These are phyloP conservation scores for Carassius carassius DNA, from an alignment of 2,113 vertebrate genomes.

Conservation along the genomic window DNA sequence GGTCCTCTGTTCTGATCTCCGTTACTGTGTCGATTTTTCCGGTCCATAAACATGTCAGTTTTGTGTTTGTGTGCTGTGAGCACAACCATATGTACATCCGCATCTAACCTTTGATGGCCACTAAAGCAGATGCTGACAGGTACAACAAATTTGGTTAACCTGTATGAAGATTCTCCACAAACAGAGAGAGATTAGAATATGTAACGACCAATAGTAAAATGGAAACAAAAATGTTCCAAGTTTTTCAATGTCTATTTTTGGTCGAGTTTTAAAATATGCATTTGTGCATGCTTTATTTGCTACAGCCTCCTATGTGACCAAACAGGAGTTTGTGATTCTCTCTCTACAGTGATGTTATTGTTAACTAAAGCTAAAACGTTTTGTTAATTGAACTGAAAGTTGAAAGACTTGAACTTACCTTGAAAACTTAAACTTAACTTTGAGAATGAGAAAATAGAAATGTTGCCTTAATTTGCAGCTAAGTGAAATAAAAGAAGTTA, in stretches of 20 bases:
- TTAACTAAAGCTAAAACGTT: background rate
- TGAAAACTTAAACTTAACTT: too few relatives aligned
- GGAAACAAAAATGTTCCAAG: background rate
- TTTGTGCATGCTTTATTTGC: background rate
- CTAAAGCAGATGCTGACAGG: background rate
- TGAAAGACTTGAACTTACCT: too few relatives aligned
- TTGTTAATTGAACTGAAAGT: background rate
- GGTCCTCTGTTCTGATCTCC: conserved; percentile 25
- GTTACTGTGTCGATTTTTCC: conserved; percentile 25
- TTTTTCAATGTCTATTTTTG: background rate
- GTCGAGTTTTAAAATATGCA: background rate
- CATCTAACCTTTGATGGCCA: background rate
- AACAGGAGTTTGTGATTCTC: background rate
- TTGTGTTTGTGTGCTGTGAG: conserved; percentile 39
- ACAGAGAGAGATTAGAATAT: background rate
- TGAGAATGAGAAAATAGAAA: too few relatives aligned
- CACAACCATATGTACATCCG: conserved; percentile 19
- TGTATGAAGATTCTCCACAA: background rate
- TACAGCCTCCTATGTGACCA: background rate
- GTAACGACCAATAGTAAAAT: background rate
- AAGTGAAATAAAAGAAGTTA: background rate
- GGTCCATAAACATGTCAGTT: conserved; percentile 40
- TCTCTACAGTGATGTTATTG: background rate
- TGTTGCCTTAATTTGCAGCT: background rate
- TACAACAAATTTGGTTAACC: background rate